phyloP scores from a whole-genome alignment of 2,113 vertebrate genomes.

The Lepisosteus oculatus region DNA sequence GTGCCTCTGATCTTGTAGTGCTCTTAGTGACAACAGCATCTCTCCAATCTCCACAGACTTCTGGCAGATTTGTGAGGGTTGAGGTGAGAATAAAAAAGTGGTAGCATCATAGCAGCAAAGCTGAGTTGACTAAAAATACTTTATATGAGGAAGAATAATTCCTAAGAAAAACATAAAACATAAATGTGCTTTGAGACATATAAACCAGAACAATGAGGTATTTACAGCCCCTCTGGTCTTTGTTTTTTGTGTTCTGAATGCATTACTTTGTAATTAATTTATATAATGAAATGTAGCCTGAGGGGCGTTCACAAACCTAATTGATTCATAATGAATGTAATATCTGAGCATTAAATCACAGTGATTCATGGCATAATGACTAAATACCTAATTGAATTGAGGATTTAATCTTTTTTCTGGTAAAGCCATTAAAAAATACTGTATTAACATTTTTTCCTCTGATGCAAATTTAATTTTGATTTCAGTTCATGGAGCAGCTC shows the following conservation, averaged over 20 bases:
- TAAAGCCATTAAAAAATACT: background rate
- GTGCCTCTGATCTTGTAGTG: too few relatives aligned
- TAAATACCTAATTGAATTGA: constrained; percentile 1
- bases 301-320: background rate
- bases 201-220: too few relatives aligned
- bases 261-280: background rate
- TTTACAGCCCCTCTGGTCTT: background rate
- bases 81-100: too few relatives aligned
- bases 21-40: too few relatives aligned
- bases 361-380: background rate
- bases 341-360: background rate
- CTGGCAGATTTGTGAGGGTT: too few relatives aligned
- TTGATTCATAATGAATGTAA: constrained; percentile 1
- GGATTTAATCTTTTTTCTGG: background rate
- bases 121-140: too few relatives aligned
- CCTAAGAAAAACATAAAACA: too few relatives aligned
- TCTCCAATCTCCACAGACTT: too few relatives aligned
- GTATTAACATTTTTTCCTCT: background rate
- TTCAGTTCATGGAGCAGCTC: background rate
- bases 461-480: background rate
- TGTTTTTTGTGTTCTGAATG: background rate
- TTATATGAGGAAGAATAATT: too few relatives aligned
- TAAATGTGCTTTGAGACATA: too few relatives aligned
- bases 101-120: too few relatives aligned
- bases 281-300: background rate